These are phyloP conservation scores for Podargus strigoides DNA, from an alignment of 2,797 vertebrate genomes.

Conservation along the genomic window DNA sequence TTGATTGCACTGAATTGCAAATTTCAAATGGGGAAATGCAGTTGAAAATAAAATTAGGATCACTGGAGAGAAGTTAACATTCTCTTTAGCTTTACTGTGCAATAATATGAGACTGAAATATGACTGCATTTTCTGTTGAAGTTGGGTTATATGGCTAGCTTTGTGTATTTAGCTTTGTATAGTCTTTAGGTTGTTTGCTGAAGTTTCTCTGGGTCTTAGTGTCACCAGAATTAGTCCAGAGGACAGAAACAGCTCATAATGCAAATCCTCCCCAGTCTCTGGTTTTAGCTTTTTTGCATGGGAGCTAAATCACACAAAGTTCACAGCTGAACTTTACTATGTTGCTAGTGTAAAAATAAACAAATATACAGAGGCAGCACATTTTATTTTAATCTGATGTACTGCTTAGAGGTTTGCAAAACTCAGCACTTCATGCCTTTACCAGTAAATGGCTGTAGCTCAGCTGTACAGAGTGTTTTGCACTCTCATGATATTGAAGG, in stretches of 20 bases:
- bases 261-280: neutral
- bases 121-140: neutral
- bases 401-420: neutral
- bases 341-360: neutral
- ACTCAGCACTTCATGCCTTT: accelerated
- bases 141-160: neutral
- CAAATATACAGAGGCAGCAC: neutral
- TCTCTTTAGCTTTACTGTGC: neutral
- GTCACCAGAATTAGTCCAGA: neutral
- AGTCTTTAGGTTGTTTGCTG: neutral
- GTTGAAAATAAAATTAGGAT: conserved; percentile 27
- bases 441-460: neutral
- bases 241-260: neutral
- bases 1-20: conserved; percentile 66
- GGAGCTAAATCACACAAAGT: neutral
- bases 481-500: neutral
- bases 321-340: neutral
- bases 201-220: neutral
- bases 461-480: neutral
- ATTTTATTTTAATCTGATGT: neutral
- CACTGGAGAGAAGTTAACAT: neutral
- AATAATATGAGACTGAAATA: neutral
- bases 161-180: neutral
- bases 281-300: neutral
- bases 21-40: conserved; percentile 26